Evolutionary conservation across 2,888 invertebrate genomes (phyloP).

Genomic region (Cataglyphis livida): DNA sequence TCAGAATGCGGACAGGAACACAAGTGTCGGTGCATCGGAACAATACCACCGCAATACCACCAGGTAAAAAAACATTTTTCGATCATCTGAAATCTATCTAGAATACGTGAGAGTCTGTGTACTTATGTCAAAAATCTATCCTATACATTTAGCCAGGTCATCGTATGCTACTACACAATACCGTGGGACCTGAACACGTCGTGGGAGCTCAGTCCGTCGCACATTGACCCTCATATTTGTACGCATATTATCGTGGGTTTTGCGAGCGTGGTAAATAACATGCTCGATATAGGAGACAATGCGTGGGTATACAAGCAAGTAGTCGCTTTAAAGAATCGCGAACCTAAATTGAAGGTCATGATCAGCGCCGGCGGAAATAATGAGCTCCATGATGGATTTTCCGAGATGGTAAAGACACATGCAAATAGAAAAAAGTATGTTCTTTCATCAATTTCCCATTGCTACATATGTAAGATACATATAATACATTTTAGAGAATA

Average conservation of each 20-base stretch:
- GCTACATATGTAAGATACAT: conserved; percentile 68
- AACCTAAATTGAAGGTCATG: conserved; percentile 91
- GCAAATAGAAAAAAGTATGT: conserved; percentile 88
- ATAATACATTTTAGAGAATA: background rate
- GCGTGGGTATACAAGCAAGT: conserved; percentile 85
- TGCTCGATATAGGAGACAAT: conserved; percentile 87
- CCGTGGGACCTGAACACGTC: conserved; percentile 84
- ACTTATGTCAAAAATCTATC: background rate
- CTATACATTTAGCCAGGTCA: conserved; percentile 73
- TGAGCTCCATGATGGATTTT: conserved; percentile 87
- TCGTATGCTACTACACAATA: conserved; percentile 91
- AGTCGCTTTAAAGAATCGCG: conserved; percentile 87
- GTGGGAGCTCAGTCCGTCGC: conserved; percentile 86
- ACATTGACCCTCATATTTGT: conserved; percentile 91
- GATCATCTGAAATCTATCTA: background rate
- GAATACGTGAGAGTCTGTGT: background rate
- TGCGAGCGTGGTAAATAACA: conserved; percentile 88
- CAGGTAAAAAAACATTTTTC: conserved; percentile 54
- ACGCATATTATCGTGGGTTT: conserved; percentile 94
- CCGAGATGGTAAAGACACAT: conserved; percentile 91
- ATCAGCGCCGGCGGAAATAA: conserved; percentile 90
- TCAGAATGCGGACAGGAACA: conserved; percentile 77
- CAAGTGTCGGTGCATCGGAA: conserved; percentile 71
- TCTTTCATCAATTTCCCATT: conserved; percentile 72
- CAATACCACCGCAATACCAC: conserved; percentile 62